Base-by-base conservation (phyloP, 2,888 invertebrate genomes). In the Buathra laborator region DNA sequence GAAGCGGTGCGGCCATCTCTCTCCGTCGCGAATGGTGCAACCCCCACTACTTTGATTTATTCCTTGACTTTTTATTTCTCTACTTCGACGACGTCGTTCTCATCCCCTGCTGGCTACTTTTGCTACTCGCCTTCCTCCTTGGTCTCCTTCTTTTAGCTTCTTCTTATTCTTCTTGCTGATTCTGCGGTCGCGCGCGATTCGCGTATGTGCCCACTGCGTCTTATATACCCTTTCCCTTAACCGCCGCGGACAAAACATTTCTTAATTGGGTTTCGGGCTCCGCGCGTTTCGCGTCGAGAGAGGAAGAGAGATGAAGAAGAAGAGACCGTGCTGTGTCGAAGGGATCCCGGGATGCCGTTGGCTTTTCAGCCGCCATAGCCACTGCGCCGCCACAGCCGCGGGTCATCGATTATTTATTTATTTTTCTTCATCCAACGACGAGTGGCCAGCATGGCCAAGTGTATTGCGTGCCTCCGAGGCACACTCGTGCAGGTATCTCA, bases 231-330 rank as follows among this genome's bases (percentile, higher is more conserved):
- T 87, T 87, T 79, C 88, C 88, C 88, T 90, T 90, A 89, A 90
- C 90, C 90, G 89, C 89, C 88, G 87, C 92, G 92, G 93, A 93
- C 93, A 93, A 94, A 94, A 94, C 94, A 94, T 94, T 94, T 94
- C 94, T 93, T 94, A 94, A 94, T 94, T 94, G 93, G 94, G 91
- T 93, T 92, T 93, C 92, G 86, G 83, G 86, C 85, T 4, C 83
- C 70, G 82, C 66, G 64, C 76, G 66, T 79, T 81, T 81, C 75
- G 74, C 78, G 84, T 86, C 80, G 86, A 82, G 77, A 68, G 83
- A 72, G 72, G 68, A 77, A 56, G 67, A 76, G 85, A 74, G 76
- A 71, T 53, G 64, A 24, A 3, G 64, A 67, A 56, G 16, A 43
- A 32, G 59, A 87, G 88, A 87, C 86, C 87, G 87, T 80, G 85